A percentile compares a stretch with the other conserved stretches of the same genome.
phyloP scores from a whole-genome alignment of 2,888 invertebrate genomes.

The Merodon equestris region DNA sequence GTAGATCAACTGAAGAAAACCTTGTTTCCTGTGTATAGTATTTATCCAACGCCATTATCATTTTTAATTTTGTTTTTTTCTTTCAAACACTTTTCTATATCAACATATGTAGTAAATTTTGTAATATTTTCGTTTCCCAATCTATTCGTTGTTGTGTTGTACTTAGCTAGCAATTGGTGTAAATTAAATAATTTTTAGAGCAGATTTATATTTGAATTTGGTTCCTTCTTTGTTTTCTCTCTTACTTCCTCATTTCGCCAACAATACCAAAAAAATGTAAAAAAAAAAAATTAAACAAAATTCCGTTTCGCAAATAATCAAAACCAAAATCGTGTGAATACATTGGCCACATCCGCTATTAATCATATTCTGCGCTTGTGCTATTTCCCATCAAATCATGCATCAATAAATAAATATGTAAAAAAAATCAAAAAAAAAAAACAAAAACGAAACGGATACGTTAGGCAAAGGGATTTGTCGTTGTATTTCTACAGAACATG shows the following conservation, averaged over 20 bases:
- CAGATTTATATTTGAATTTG: slow-evolving; percentile 49
- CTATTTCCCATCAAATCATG: slow-evolving; percentile 47
- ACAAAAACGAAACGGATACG: slow-evolving; percentile 76
- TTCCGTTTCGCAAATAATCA: slow-evolving; percentile 47
- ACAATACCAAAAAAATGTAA: too few species aligned
- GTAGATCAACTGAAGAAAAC: too few species aligned
- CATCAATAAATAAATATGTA: slow-evolving; percentile 26
- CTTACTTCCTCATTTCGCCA: slow-evolving; percentile 49
- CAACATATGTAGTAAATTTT: too few species aligned
- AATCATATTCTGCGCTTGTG: slow-evolving; percentile 53
- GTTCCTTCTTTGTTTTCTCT: slow-evolving; percentile 55
- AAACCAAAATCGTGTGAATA: slow-evolving; percentile 29
- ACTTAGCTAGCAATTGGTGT: slow-evolving; percentile 57
- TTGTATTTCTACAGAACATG: slow-evolving; percentile 85
- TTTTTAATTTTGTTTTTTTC: too few species aligned
- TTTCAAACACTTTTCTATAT: background rate
- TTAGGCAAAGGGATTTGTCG: slow-evolving; percentile 81
- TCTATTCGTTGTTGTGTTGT: slow-evolving; percentile 43
- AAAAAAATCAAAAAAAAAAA: slow-evolving; percentile 58
- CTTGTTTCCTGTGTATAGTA: too few species aligned
- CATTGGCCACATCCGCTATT: slow-evolving; percentile 34
- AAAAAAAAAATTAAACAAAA: slow-evolving; percentile 36
- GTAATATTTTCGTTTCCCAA: too few species aligned
- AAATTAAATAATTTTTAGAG: slow-evolving; percentile 38
- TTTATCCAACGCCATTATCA: too few species aligned